Percentiles rank a stretch among this genome's conserved stretches.
Evolutionary conservation across 2,797 vertebrate genomes (phyloP).

Genomic region (Spondyliosoma cantharus): DNA sequence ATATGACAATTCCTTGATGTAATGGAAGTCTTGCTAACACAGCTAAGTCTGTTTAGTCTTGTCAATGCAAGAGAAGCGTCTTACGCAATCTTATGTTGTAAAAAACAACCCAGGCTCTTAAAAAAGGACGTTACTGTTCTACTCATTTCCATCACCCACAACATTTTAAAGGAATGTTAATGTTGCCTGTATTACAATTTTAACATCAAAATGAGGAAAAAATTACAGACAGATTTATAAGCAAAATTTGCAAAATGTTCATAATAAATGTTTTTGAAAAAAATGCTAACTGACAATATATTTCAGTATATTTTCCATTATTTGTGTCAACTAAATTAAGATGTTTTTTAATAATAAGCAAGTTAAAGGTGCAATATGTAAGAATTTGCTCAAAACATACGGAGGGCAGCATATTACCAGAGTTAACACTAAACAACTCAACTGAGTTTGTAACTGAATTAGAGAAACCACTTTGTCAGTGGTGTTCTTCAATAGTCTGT

Average conservation of each 20-base stretch:
- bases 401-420: too few relatives aligned
- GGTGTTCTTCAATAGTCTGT: too few relatives aligned
- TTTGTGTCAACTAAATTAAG: background rate
- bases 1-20: background rate
- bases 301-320: background rate
- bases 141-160: background rate
- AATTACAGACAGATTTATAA: background rate
- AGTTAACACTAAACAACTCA: too few relatives aligned
- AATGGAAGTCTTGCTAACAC: background rate
- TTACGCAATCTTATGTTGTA: too few relatives aligned
- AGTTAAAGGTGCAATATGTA: too few relatives aligned
- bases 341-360: too few relatives aligned
- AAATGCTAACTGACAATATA: background rate
- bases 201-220: background rate
- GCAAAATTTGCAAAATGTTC: background rate
- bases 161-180: background rate
- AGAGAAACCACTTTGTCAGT: too few relatives aligned
- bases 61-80: background rate
- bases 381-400: too few relatives aligned
- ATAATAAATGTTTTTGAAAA: background rate
- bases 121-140: background rate
- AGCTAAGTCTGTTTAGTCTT: background rate
- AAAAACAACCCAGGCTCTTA: background rate
- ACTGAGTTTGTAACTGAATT: too few relatives aligned
- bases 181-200: background rate